These are phyloP conservation scores for Plebejus argus DNA, from an alignment of 2,888 invertebrate species.

Conservation along the genomic window DNA sequence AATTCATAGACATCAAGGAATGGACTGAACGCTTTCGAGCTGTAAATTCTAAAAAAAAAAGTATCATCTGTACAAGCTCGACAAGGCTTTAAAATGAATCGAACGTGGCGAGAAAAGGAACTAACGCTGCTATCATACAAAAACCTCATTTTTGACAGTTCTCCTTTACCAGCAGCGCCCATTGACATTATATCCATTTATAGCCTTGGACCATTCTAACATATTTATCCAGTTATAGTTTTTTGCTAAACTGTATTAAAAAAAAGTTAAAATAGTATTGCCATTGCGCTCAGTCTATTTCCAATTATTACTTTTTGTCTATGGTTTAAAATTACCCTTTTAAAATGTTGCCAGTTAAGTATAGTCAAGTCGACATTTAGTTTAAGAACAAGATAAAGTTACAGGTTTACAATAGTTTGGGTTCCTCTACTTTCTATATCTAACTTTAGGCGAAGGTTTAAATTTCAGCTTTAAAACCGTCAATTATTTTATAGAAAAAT, in stretches of 20 bases:
- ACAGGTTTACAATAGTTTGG: constrained; percentile 66
- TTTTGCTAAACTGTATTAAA: neutral
- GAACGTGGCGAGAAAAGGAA: no score
- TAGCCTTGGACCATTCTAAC: neutral
- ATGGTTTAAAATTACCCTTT: constrained; percentile 23
- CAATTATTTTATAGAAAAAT: constrained; percentile 54
- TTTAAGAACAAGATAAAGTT: constrained; percentile 49
- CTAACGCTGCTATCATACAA: no score
- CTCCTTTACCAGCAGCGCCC: no score
- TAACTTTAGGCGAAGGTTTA: constrained; percentile 45
- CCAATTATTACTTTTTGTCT: neutral
- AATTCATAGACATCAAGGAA: constrained; percentile 10
- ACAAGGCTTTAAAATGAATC: no score
- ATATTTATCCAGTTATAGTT: neutral
- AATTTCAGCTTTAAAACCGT: constrained; percentile 51
- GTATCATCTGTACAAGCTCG: no score
- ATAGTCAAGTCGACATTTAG: constrained; percentile 17
- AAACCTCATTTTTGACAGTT: no score
- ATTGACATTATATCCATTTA: no score
- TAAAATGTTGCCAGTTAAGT: constrained; percentile 24
- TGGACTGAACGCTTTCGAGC: constrained; percentile 7
- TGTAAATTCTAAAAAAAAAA: neutral
- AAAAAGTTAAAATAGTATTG: neutral
- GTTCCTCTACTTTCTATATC: constrained; percentile 67
- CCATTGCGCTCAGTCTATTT: constrained; percentile 1